Base-by-base conservation (phyloP, 1,140 invertebrate genomes). In the Eumeta japonica region DNA sequence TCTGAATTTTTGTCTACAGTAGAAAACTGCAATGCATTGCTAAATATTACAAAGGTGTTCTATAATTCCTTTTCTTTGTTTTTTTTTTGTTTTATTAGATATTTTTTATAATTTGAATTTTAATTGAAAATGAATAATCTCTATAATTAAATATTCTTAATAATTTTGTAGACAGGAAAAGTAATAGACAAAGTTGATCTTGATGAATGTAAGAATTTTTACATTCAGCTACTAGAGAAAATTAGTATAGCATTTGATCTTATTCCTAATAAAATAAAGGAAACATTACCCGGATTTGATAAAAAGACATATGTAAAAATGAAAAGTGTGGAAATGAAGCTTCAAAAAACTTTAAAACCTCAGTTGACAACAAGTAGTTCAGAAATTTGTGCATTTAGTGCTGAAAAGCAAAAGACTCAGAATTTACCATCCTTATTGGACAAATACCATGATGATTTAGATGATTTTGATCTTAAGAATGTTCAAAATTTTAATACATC, bases 151-250 rank as follows among this genome's bases (percentile, higher is more conserved):
- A 53, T 37, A n/a, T n/a, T n/a, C n/a, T n/a, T n/a, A n/a, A n/a
- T n/a, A n/a, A n/a, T n/a, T n/a, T n/a, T n/a, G n/a, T n/a, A n/a
- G n/a, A n/a, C n/a, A n/a, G n/a, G n/a, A n/a, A n/a, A n/a, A n/a
- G n/a, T n/a, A n/a, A n/a, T n/a, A n/a, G n/a, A n/a, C n/a, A n/a
- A n/a, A n/a, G n/a, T n/a, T n/a, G 52, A 66, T 17, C 36, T 58
- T 32, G 58, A 65, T 10, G 51, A 64, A 47, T 75, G 65, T 39
- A 73, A 60, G 58, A 52, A 38, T 34, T 46, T 71, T 37, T 76
- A 75, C 37, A 60, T 75, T 45, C 58, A 72, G 45, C 40, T 76
- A 27, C 52, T 76, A 50, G 72, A 76, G 43, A 75, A 62, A 57
- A 59, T 73, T 39, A 60, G 48, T 35, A 47, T 62, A 32, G 62